These are phyloP conservation scores for Chiloscyllium plagiosum DNA, from an alignment of 2,113 vertebrate genomes.

Conservation along the genomic window DNA sequence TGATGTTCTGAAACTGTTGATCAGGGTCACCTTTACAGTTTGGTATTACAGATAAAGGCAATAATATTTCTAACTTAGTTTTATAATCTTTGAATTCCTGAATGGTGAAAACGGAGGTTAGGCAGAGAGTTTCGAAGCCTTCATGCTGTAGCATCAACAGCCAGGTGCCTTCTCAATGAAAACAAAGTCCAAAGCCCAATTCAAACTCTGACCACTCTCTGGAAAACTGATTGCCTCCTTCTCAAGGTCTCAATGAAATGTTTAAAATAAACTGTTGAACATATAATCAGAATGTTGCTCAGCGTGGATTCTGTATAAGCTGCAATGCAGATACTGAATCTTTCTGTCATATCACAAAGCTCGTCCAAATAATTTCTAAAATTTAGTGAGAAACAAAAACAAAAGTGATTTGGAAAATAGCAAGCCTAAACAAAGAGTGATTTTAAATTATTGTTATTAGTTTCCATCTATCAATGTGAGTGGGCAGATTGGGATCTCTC, in stretches of 20 bases:
- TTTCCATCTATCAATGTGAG: not conserved
- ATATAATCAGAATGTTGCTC: not conserved
- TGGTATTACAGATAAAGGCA: too few relatives aligned
- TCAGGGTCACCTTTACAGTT: too few relatives aligned
- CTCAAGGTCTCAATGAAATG: not conserved
- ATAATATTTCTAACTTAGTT: too few relatives aligned
- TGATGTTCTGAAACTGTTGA: too few relatives aligned
- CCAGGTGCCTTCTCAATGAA: too few relatives aligned
- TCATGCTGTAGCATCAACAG: too few relatives aligned
- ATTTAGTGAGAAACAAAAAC: not conserved
- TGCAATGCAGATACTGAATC: not conserved
- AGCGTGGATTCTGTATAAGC: not conserved
- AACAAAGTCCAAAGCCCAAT: too few relatives aligned
- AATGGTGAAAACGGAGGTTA: too few relatives aligned
- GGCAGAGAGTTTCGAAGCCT: too few relatives aligned
- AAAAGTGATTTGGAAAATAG: conserved; percentile 13
- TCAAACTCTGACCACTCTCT: too few relatives aligned
- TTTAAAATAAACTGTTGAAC: not conserved
- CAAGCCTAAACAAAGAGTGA: not conserved
- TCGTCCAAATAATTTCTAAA: not conserved
- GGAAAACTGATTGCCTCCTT: too few relatives aligned
- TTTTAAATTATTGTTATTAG: not conserved
- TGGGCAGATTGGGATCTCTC: not conserved
- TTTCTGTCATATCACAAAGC: not conserved
- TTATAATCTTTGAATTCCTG: too few relatives aligned